phyloP scores from a whole-genome alignment of 2,888 invertebrate genomes.

The Strigamia transsilvanica region DNA sequence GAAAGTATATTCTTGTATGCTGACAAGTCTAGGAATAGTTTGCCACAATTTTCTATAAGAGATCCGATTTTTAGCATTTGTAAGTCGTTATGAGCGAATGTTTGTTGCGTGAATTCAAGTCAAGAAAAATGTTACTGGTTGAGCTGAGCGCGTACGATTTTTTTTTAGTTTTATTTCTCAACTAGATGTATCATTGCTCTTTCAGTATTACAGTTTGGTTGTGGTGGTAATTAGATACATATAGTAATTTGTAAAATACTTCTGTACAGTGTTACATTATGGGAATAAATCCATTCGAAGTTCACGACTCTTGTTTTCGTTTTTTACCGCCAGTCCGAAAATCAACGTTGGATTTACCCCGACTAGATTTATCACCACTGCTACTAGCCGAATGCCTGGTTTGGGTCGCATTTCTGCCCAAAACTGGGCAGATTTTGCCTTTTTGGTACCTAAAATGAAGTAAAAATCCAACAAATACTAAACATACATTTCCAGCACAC shows the following conservation, averaged over 20 bases:
- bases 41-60: neutral
- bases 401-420: neutral
- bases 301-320: neutral
- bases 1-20: slow-evolving; percentile 37
- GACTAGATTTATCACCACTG: neutral
- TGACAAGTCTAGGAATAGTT: slow-evolving; percentile 12
- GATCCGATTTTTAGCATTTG: slow-evolving; percentile 23
- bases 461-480: neutral
- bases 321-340: neutral
- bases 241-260: slow-evolving; percentile 3
- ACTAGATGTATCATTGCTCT: slow-evolving; percentile 1
- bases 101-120: neutral
- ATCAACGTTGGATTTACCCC: neutral
- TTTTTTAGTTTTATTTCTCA: neutral
- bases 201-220: slow-evolving; percentile 22
- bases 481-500: too few species aligned
- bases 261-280: slow-evolving; percentile 33
- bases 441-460: neutral
- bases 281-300: slow-evolving; percentile 29
- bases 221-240: neutral
- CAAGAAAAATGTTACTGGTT: neutral
- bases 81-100: neutral
- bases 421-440: neutral
- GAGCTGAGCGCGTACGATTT: slow-evolving; percentile 4
- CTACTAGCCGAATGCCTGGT: neutral